Evolutionary conservation across 2,113 vertebrate species (phyloP), one percentile per base, ranked within the genome.

Genomic region (Megaceryle maxima): DNA sequence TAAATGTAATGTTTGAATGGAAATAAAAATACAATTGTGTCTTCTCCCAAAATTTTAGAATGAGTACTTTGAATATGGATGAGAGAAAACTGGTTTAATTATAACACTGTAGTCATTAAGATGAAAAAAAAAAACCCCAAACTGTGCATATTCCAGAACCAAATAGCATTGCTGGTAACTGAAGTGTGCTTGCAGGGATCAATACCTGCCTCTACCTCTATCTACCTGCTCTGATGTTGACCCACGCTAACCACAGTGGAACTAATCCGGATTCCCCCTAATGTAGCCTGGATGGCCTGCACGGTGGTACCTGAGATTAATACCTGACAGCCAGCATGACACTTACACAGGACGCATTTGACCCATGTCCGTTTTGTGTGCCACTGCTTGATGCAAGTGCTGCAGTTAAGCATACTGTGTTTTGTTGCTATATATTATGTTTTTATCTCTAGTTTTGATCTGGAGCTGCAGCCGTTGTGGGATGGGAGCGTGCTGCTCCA

Each of bases 341-440:
- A 6, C 48, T 66, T 74, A 16, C 0, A 0, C 31, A 24, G 56
- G 35, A 9, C 9, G 16, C 13, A 3, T 75, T 83, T 74, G 69
- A 83, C 62, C 29, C 6, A 0, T 1, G 35, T 72, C 53, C 13
- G 6, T 89, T 53, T n/a, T 22, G 16, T 43, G 60, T 82, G 44
- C 33, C 74, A 20, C 1, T 37, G 41, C 64, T 89, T 2, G 0
- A 51, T 16, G 50, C 26, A 37, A 56, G 21, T 12, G 6, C 35
- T 73, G 7, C 5, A 8, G 70, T 83, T 68, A 33, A 51, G n/a
- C 14, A 8, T 14, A 35, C 33, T 62, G 67, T 16, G 62, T 82
- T 69, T 64, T n/a, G 46, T 79, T 88, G 25, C 35, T 90, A 0
- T 78, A 4, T 51, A 9, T 77, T 81, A 39, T 55, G 15, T 81